Evolutionary conservation across 2,797 vertebrate genomes (phyloP), one percentile per base, ranked within the genome.

Genomic region (Chlorospingus flavigularis): DNA sequence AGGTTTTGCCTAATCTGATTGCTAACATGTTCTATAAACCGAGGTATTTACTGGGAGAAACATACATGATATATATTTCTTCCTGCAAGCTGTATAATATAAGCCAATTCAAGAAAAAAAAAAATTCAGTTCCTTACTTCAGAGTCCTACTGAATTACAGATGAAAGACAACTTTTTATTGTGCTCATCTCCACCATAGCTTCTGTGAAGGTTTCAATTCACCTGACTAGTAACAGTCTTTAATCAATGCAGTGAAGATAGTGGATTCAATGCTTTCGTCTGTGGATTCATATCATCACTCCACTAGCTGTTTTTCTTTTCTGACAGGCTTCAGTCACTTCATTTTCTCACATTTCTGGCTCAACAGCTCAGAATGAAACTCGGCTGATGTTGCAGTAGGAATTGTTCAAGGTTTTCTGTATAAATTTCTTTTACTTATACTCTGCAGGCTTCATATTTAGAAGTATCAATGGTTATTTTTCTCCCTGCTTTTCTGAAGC

Each of bases 291-390:
- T 75, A 94, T 84, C 57, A 90, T 75, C 66, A 90, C 42, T 94
- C 48, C 83, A 33, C 55, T 94, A 85, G 53, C 72, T 96, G 77
- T 85, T 88, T 96, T 95, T 92, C 94, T 95, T 94, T 92, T 74
- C 53, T 96, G 93, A 93, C 93, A 97, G 86, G 51, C 80, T 95
- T 97, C 97, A 96, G 66, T 96, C 96, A 95, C 72, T 97, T 90
- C 83, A 94, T 95, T 97, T 97, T 97, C 95, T 95, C 84, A 90
- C 62, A 77, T 94, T 95, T 96, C 85, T 96, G 50, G 67, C 92
- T 97, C 89, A 96, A 62, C 86, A 84, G 55, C 95, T 96, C 58
- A 92, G 70, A 61, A 81, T 93, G 89, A 94, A 97, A 77, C 50
- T 86, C 17, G 83, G 94, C 73, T 77, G 75, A 77, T 78, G 90